A percentile compares a stretch with the other conserved stretches of the same genome.
These are phyloP conservation scores for Gymnocheta viridis DNA, from an alignment of 2,888 invertebrate genomes.

Conservation along the genomic window DNA sequence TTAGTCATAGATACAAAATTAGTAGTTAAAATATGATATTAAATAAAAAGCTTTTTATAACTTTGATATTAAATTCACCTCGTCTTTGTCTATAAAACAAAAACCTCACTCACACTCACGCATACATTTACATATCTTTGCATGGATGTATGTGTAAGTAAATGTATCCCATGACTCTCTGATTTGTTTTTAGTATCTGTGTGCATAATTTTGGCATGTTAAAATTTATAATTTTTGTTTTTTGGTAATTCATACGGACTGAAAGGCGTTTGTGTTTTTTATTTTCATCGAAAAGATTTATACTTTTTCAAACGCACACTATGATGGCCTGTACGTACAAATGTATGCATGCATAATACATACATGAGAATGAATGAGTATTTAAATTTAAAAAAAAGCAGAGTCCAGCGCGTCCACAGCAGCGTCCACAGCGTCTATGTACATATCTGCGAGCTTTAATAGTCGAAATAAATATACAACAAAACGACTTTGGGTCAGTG, in stretches of 20 bases:
- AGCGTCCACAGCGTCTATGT: slow-evolving; percentile 1
- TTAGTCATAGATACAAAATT: slow-evolving; percentile 19
- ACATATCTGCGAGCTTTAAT: slow-evolving; percentile 37
- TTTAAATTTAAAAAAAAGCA: neutral
- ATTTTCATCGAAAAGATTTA: slow-evolving; percentile 11
- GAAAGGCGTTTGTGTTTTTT: neutral
- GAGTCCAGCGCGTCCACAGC: neutral
- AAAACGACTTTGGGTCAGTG: slow-evolving; percentile 55
- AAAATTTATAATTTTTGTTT: slow-evolving; percentile 24
- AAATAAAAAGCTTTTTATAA: slow-evolving; percentile 20
- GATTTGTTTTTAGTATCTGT: neutral
- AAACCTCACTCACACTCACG: neutral
- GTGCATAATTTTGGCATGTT: slow-evolving; percentile 54
- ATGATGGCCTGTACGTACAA: neutral
- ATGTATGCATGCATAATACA: neutral
- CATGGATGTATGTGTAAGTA: neutral
- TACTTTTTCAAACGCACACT: neutral
- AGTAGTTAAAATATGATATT: neutral
- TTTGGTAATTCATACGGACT: slow-evolving; percentile 38
- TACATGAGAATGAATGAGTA: neutral
- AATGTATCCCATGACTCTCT: slow-evolving; percentile 34
- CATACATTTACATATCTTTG: neutral
- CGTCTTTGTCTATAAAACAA: slow-evolving; percentile 15
- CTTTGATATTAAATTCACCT: slow-evolving; percentile 19
- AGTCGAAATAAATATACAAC: slow-evolving; percentile 33